Evolutionary conservation across 1,140 invertebrate species (phyloP).

Genomic region (Eueides isabella): DNA sequence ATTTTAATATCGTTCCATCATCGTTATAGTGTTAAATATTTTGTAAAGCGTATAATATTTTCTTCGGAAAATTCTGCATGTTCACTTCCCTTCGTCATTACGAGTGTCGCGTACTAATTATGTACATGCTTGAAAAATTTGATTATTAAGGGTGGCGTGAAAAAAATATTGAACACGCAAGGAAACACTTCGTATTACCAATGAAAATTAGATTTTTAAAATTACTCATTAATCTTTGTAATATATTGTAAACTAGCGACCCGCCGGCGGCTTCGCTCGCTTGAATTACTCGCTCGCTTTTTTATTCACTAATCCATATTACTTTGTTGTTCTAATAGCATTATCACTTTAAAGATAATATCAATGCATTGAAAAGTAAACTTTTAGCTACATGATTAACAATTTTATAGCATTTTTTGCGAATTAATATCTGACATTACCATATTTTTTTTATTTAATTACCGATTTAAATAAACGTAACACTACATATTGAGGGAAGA

Average conservation of each 20-base stretch:
- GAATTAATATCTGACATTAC: no score
- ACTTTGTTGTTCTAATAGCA: no score
- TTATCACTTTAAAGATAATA: no score
- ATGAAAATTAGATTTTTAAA: not conserved
- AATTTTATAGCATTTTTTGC: no score
- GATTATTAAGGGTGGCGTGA: conserved; percentile 28
- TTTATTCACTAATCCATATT: no score
- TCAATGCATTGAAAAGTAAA: no score
- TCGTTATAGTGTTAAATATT: conserved; percentile 15
- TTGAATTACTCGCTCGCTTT: no score
- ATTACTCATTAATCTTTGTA: not conserved
- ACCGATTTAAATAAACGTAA: no score
- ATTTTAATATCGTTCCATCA: not conserved
- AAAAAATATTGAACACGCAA: conserved; percentile 26
- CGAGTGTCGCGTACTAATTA: conserved; percentile 28
- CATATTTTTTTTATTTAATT: no score
- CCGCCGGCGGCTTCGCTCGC: no score
- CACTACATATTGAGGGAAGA: no score
- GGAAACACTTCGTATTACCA: conserved; percentile 17
- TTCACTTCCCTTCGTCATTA: conserved; percentile 23
- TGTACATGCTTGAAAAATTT: conserved; percentile 28
- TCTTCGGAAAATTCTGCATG: conserved; percentile 19
- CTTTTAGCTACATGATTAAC: no score
- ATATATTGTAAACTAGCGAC: not conserved
- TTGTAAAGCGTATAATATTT: conserved; percentile 12